Percentiles rank a stretch among this genome's conserved stretches.
Evolutionary conservation across 2,888 invertebrate species (phyloP).

Genomic region (Abrostola triplasia): DNA sequence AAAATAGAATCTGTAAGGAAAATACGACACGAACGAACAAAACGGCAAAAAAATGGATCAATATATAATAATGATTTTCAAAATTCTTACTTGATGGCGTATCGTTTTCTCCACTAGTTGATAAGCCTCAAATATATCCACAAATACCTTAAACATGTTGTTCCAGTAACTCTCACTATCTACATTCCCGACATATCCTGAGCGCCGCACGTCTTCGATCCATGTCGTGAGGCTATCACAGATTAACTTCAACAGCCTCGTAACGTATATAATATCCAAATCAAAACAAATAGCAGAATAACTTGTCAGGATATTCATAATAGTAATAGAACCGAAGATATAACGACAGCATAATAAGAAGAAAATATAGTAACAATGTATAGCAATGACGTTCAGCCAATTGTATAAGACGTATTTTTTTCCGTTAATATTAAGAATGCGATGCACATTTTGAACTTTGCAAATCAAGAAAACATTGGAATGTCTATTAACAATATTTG

Average conservation of each 20-base stretch:
- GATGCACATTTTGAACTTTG: slow-evolving; percentile 21
- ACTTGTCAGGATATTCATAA: too few species aligned
- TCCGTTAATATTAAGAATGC: slow-evolving; percentile 6
- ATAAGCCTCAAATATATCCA: neutral
- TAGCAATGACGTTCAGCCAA: slow-evolving; percentile 10
- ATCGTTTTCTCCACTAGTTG: neutral
- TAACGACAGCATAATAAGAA: too few species aligned
- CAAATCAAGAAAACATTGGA: slow-evolving; percentile 16
- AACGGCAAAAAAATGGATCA: too few species aligned
- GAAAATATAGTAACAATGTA: neutral
- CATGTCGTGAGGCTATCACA: neutral
- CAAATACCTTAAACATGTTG: neutral
- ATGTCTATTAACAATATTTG: slow-evolving; percentile 8
- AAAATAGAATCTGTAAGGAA: too few species aligned
- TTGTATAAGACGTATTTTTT: slow-evolving; percentile 7
- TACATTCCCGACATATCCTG: neutral
- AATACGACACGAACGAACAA: too few species aligned
- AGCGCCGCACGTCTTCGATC: neutral
- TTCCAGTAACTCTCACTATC: neutral
- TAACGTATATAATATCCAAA: neutral
- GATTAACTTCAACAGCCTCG: neutral
- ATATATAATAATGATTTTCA: neutral
- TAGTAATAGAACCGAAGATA: too few species aligned
- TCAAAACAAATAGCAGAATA: neutral
- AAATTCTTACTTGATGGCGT: neutral